Conservation (phyloP, 1,140 invertebrate genomes). For the Aphidius gifuensis region DNA sequence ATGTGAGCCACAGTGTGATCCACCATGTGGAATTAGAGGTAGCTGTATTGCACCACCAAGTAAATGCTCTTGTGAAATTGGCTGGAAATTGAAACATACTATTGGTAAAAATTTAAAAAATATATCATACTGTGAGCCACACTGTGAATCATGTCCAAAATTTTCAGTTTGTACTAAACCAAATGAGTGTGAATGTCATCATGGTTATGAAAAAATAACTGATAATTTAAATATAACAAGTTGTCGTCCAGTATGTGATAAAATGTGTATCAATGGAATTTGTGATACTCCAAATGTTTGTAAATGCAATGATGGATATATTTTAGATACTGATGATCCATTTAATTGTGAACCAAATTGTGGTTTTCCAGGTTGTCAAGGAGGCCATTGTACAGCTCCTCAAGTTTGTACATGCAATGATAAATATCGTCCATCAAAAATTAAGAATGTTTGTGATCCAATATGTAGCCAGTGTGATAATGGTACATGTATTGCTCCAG, state of each 20-base stretch:
- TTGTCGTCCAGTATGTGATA: constrained; percentile 59
- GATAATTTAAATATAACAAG: constrained; percentile 26
- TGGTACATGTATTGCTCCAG: constrained; percentile 32
- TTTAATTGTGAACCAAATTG: constrained; percentile 30
- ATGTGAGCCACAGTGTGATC: constrained; percentile 33
- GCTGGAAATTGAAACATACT: constrained; percentile 10
- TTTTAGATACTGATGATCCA: constrained; percentile 11
- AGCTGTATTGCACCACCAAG: constrained; percentile 12
- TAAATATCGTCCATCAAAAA: not conserved
- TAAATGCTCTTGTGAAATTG: constrained; percentile 16
- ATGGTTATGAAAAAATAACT: constrained; percentile 24
- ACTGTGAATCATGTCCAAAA: constrained; percentile 17
- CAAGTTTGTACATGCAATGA: constrained; percentile 31
- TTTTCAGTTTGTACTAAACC: constrained; percentile 31
- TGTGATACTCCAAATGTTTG: constrained; percentile 61
- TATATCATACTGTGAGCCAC: constrained; percentile 25
- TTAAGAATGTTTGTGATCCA: constrained; percentile 11
- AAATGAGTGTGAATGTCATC: constrained; percentile 31
- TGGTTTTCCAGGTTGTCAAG: constrained; percentile 12
- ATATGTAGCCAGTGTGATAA: constrained; percentile 26
- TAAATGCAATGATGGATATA: constrained; percentile 48
- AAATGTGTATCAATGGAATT: constrained; percentile 53
- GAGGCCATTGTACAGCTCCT: constrained; percentile 34
- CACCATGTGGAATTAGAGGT: constrained; percentile 17
- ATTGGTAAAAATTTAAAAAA: constrained; percentile 17